Evolutionary conservation across 2,888 invertebrate genomes (phyloP).

Genomic region (Aleiodes testaceus): DNA sequence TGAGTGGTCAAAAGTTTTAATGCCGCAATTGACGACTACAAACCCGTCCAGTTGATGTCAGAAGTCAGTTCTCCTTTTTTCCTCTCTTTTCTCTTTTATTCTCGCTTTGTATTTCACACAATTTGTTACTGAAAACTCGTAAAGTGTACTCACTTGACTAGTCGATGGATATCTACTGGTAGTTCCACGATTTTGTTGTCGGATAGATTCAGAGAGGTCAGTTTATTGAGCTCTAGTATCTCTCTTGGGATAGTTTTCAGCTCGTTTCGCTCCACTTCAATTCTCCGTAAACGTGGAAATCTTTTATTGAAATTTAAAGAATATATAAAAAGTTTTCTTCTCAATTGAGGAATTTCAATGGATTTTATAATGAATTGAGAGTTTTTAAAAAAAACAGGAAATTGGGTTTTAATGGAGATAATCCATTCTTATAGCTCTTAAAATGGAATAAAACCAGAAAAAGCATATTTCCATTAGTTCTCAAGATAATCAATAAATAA

Average conservation of each 20-base stretch:
- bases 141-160: slow-evolving; percentile 75
- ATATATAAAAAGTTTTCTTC: slow-evolving; percentile 25
- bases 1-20: slow-evolving; percentile 44
- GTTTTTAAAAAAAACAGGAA: too few species aligned
- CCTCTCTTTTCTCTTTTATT: not conserved
- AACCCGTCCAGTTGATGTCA: not conserved
- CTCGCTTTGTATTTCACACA: not conserved
- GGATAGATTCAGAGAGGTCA: slow-evolving; percentile 80
- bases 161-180: slow-evolving; percentile 78
- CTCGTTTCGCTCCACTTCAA: slow-evolving; percentile 75
- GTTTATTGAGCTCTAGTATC: slow-evolving; percentile 76
- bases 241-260: slow-evolving; percentile 78
- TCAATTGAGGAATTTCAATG: not conserved
- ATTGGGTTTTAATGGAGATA: too few species aligned
- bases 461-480: too few species aligned
- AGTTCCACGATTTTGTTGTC: slow-evolving; percentile 80
- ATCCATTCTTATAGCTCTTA: too few species aligned
- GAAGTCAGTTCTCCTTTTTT: not conserved
- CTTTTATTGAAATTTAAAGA: slow-evolving; percentile 50
- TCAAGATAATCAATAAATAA: not conserved
- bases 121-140: slow-evolving; percentile 19
- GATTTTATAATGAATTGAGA: too few species aligned
- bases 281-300: slow-evolving; percentile 62
- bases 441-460: too few species aligned
- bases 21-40: slow-evolving; percentile 22